Evolutionary conservation across 2,113 vertebrate species (phyloP).

Genomic region (Calidris pugnax): DNA sequence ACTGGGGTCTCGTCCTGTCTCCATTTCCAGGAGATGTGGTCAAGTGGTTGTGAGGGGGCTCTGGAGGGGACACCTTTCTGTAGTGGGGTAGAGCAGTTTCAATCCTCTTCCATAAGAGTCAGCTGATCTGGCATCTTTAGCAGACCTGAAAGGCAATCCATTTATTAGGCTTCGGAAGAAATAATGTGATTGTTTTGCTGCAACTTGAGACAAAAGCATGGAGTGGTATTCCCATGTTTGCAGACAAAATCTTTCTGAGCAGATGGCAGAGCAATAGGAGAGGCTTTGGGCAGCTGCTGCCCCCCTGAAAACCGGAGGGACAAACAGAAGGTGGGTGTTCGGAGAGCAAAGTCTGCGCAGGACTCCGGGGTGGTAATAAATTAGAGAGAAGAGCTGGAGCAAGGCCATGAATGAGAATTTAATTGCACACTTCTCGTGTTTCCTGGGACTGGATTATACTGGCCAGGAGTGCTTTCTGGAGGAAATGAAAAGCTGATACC

Average conservation of each 20-base stretch:
- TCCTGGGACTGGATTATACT: neutral
- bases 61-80: neutral
- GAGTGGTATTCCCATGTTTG: neutral
- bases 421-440: neutral
- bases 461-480: neutral
- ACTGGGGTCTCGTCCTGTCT: neutral
- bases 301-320: neutral
- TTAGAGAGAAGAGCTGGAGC: neutral
- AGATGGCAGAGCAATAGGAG: slow-evolving; percentile 23
- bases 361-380: neutral
- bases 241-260: neutral
- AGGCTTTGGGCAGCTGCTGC: neutral
- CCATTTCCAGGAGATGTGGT: rapidly evolving
- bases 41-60: neutral
- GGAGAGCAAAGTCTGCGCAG: neutral
- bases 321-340: neutral
- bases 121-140: rapidly evolving
- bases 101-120: rapidly evolving
- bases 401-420: neutral
- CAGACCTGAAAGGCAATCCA: neutral
- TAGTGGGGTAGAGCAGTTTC: neutral
- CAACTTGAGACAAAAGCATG: neutral
- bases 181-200: neutral
- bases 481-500: neutral
- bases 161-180: neutral